Base-by-base conservation (phyloP, 2,113 vertebrate genomes). In the Sturnira hondurensis region DNA sequence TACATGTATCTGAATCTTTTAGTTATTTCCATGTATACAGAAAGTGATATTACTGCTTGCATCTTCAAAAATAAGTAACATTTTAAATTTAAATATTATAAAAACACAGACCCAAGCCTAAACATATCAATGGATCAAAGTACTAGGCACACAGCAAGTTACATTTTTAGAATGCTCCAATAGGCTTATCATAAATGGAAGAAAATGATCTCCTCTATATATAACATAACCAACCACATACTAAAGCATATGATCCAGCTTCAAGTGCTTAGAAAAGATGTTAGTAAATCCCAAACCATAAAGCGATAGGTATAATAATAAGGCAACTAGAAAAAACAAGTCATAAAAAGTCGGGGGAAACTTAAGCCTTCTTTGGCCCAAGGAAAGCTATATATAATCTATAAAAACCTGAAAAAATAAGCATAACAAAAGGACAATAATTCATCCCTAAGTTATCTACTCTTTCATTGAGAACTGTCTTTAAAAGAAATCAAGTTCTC, bases 191-290 rank as follows among this genome's bases (percentile, higher is more conserved):
- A 86, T 58, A 86, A 81, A 54, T 89, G 50, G 52, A 93, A 90
- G 36, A 68, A 28, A 67, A n/a, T 56, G 33, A 87, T 86, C 33
- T 77, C 15, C 26, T 82, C 45, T 58, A 24, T 45, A 24, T 61
- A 61, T 24, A 61, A 61, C 12, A 15, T 45, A 52, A 94, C 4
- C 28, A 73, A 94, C 7, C 28, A 58, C 36, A n/a, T 16, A 78
- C 41, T 93, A 43, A 92, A 89, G 45, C 61, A 73, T 31, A 80
- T 16, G 22, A 20, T n/a, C 16, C 54, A 94, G 10, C 8, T 24
- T 92, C 50, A 87, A 5, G n/a, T 45, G 52, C n/a, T 93, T 54
- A 87, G 50, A 94, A 96, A 93, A 70, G 38, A 82, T n/a, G n/a
- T 2, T 54, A 63, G 36, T 31, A 97, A 94, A 73, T 86, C 43